These are phyloP conservation scores for Epicauta chinensis DNA, from an alignment of 1,140 invertebrate genomes.

Conservation along the genomic window DNA sequence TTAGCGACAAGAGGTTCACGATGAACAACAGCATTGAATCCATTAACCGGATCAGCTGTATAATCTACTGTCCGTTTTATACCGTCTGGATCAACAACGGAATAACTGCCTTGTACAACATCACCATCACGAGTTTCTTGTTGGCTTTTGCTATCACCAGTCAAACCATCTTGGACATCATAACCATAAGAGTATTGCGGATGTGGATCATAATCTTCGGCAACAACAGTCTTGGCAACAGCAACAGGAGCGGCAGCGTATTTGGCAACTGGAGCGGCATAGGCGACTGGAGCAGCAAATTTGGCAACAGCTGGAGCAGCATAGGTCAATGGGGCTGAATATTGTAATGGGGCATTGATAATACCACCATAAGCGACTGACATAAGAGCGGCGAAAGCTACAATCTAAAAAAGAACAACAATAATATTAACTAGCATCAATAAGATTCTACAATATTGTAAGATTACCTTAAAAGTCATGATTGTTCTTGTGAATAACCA, in stretches of 20 bases:
- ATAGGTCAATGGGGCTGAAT: constrained; percentile 15
- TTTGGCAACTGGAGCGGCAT: constrained; percentile 28
- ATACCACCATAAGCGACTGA: constrained; percentile 44
- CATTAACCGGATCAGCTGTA: constrained; percentile 52
- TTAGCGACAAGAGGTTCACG: constrained; percentile 30
- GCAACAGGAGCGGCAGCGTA: constrained; percentile 21
- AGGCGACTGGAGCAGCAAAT: constrained; percentile 20
- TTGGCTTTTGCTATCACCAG: constrained; percentile 56
- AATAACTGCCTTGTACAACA: constrained; percentile 46
- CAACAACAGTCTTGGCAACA: constrained; percentile 27
- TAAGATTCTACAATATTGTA: no score
- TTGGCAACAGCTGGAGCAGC: constrained; percentile 28
- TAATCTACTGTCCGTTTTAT: constrained; percentile 59
- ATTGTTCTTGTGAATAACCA: no score
- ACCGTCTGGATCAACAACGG: constrained; percentile 59
- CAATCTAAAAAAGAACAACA: constrained; percentile 40
- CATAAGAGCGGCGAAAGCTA: constrained; percentile 42
- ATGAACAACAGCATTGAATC: constrained; percentile 47
- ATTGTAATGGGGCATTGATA: constrained; percentile 27
- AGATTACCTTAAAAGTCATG: no score
- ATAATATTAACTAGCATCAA: no score
- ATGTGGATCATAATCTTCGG: constrained; percentile 48
- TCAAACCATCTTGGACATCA: constrained; percentile 53
- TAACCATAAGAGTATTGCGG: constrained; percentile 56
- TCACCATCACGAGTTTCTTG: constrained; percentile 49